Evolutionary conservation across 37 sponge, comb jelly and placozoan genomes (phyloP), one percentile per base, ranked within the genome.

Genomic region (Corticium candelabrum): DNA sequence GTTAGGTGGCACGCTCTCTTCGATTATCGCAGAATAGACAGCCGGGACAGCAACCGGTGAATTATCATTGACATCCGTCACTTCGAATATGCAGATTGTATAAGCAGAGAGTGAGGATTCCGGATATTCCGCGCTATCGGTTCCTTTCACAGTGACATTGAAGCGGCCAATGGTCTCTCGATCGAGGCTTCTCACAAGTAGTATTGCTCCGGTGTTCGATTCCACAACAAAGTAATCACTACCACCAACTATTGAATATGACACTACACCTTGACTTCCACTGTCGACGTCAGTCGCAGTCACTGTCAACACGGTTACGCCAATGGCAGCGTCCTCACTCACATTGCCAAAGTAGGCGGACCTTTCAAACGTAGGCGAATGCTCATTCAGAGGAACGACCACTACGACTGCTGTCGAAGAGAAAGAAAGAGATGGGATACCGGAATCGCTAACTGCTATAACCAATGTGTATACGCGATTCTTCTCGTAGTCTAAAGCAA

Each of bases 401-500:
- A 73, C 38, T 29, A 90, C 75, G 38, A 80, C 35, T 1, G 82
- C 79, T 68, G 76, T 79, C 0, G 90, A 69, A 33, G 29, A 40
- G 21, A 69, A 76, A 0, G 76, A 76, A 15, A 31, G 74, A 37
- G 78, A 84, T 5, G 79, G 38, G 1, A 3, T 21, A 30, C 85
- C 90, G 41, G 84, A 80, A 75, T 90, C 90, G 68, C 71, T 78
- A 57, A 87, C 86, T 11, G 62, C 21, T n/a, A n/a, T n/a, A 11
- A 67, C 11, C 11, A 43, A 11, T 5, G 5, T 5, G 11, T 43
- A 43, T 11, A 43, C 56, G 11, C 56, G 56, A 5, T 43, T 5
- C 56, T 43, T 43, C 11, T 43, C 56, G 11, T 43, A 43, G 56
- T 43, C 56, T 11, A 43, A 11, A 5, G 56, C 5, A 11, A 11